These are phyloP conservation scores for Alfaro cultratus DNA, from an alignment of 2,797 vertebrate genomes.

Conservation along the genomic window DNA sequence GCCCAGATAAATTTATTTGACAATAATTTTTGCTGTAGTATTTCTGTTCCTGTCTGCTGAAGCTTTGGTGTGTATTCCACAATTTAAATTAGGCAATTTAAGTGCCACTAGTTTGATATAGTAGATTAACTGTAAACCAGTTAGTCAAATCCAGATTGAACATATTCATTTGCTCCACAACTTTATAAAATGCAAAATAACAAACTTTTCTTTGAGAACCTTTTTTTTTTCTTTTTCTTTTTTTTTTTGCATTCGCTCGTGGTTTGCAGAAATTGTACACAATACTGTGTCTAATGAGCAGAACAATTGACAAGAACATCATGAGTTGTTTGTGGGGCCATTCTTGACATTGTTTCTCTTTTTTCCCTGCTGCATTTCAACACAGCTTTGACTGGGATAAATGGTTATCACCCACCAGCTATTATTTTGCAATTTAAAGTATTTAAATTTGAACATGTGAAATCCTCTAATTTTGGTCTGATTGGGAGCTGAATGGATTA, in stretches of 20 bases:
- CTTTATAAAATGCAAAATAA: slow-evolving; percentile 4
- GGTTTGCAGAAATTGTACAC: slow-evolving; percentile 20
- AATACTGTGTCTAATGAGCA: slow-evolving; percentile 32
- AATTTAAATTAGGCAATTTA: not conserved
- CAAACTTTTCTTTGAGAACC: not conserved
- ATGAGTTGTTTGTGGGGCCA: slow-evolving; percentile 46
- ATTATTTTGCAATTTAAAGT: slow-evolving; percentile 50
- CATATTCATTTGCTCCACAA: not conserved
- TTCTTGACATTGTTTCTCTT: slow-evolving; percentile 30
- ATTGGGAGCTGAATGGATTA: slow-evolving; percentile 35
- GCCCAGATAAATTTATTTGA: not conserved
- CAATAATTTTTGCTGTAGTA: too few relatives aligned
- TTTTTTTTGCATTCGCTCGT: slow-evolving; percentile 18
- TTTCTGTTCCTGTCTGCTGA: not conserved
- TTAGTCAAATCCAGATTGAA: not conserved
- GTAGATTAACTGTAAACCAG: not conserved
- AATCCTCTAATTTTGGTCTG: slow-evolving; percentile 36
- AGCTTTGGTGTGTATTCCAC: not conserved
- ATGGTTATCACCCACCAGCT: slow-evolving; percentile 6
- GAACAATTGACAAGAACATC: slow-evolving; percentile 34
- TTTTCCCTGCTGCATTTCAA: not conserved
- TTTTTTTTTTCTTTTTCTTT: slow-evolving; percentile 5
- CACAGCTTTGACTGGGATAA: slow-evolving; percentile 1
- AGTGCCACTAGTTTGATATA: not conserved
- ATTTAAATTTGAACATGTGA: slow-evolving; percentile 48